Base-by-base conservation (phyloP, 2,888 invertebrate genomes). In the Zhuqinia jingwanae region DNA sequence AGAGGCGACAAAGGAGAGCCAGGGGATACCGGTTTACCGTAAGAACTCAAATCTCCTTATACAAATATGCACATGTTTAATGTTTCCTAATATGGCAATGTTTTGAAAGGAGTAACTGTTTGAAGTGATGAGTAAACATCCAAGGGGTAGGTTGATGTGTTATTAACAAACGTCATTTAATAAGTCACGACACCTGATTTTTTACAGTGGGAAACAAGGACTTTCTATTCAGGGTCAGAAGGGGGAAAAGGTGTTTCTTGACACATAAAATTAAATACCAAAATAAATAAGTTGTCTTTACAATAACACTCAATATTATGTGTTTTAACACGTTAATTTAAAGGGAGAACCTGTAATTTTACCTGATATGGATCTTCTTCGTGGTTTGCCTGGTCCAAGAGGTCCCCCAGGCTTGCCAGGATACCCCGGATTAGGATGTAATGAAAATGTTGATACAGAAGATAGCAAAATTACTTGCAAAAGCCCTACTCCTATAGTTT, bases 261-360 rank as follows among this genome's bases (percentile, higher is more conserved):
- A n/a, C n/a, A n/a, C n/a, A n/a, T n/a, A n/a, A n/a, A n/a, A n/a
- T n/a, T n/a, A n/a, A n/a, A n/a, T n/a, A n/a, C n/a, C n/a, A n/a
- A n/a, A n/a, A n/a, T n/a, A n/a, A n/a, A n/a, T n/a, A n/a, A n/a
- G n/a, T n/a, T n/a, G n/a, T n/a, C n/a, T n/a, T n/a, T n/a, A n/a
- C n/a, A n/a, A n/a, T n/a, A n/a, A n/a, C n/a, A n/a, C n/a, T n/a
- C n/a, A n/a, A n/a, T n/a, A n/a, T n/a, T n/a, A n/a, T n/a, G n/a
- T n/a, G n/a, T n/a, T n/a, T n/a, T n/a, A n/a, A n/a, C n/a, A n/a
- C 22, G 60, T 11, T 22, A 45, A 60, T 0, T 13, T 13, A 45
- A 42, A 88, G 84, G 89, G 89, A 10, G 89, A 89, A 42, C 89
- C 89, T 1, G 85, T 56, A 0, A 36, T 53, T 15, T 47, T 89